Conservation (phyloP, 1,140 invertebrate species). For the Aleiodes sp. region DNA sequence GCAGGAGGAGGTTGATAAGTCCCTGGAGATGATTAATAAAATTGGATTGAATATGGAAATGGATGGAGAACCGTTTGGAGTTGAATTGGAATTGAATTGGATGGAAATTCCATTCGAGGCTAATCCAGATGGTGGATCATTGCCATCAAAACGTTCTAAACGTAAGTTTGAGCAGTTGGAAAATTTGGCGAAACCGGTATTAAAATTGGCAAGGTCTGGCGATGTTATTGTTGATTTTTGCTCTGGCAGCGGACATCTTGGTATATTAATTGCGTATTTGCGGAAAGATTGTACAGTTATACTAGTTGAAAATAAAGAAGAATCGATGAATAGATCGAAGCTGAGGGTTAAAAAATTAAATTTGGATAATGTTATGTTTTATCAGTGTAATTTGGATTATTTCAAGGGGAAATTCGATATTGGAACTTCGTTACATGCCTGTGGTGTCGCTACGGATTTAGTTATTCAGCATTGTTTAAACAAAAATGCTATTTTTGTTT, state of each 20-base stretch:
- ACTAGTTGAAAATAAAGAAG: conserved; percentile 93
- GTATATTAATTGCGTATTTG: conserved; percentile 83
- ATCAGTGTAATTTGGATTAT: conserved; percentile 90
- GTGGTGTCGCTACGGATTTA: conserved; percentile 93
- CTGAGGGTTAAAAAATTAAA: conserved; percentile 75
- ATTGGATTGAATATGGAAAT: conserved; percentile 57
- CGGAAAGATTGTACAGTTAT: conserved; percentile 81
- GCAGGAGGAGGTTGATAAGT: conserved; percentile 77
- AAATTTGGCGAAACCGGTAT: conserved; percentile 83
- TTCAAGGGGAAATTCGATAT: conserved; percentile 82
- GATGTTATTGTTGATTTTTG: conserved; percentile 91
- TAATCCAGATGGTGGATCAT: conserved; percentile 79
- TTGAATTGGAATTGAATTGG: conserved; percentile 71
- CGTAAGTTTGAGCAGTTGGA: conserved; percentile 91
- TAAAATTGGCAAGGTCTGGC: conserved; percentile 70
- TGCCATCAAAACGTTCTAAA: conserved; percentile 77
- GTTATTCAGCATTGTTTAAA: conserved; percentile 86
- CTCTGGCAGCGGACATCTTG: conserved; percentile 91
- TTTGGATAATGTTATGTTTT: conserved; percentile 81
- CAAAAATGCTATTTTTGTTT: conserved; percentile 82
- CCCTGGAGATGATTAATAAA: conserved; percentile 65
- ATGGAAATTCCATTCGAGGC: conserved; percentile 73
- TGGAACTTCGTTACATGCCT: conserved; percentile 88
- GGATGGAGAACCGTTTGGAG: conserved; percentile 58
- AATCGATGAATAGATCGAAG: conserved; percentile 81